Evolutionary conservation across 2,797 vertebrate species (phyloP).

Genomic region (Tarsius wallacei): DNA sequence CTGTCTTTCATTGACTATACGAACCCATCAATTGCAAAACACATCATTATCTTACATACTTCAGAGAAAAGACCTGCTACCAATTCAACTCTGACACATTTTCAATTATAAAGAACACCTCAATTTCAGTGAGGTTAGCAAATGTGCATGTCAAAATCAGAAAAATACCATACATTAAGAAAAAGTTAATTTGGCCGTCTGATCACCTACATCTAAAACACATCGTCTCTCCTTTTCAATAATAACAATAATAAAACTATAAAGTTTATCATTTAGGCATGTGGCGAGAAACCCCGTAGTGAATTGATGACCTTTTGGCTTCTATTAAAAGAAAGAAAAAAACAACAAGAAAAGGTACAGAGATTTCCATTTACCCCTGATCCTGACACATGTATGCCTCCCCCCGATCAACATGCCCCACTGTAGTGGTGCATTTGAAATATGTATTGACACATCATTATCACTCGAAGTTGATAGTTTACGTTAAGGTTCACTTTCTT

Average conservation of each 20-base stretch:
- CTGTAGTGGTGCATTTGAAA: background rate
- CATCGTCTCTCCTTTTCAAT: background rate
- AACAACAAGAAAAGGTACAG: background rate
- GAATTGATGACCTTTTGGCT: background rate
- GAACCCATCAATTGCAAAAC: too few relatives aligned
- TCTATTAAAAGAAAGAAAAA: background rate
- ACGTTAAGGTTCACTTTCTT: too few relatives aligned
- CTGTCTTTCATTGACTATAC: rapidly evolving
- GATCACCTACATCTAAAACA: background rate
- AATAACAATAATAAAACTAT: background rate
- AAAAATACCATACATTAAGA: background rate
- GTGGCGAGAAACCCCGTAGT: background rate
- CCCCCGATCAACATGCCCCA: background rate
- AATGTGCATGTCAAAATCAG: background rate
- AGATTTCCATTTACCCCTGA: background rate
- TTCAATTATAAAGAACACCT: rapidly evolving
- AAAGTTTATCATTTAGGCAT: background rate
- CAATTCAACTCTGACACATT: background rate
- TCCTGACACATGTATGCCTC: background rate
- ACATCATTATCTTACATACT: background rate
- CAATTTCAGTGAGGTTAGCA: background rate
- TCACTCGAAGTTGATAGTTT: background rate
- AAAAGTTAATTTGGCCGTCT: background rate
- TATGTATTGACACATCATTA: too few relatives aligned
- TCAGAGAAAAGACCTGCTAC: background rate